Percentiles rank a stretch among this genome's conserved stretches.
Evolutionary conservation across 2,113 vertebrate species (phyloP).

Genomic region (Oreochromis niloticus): DNA sequence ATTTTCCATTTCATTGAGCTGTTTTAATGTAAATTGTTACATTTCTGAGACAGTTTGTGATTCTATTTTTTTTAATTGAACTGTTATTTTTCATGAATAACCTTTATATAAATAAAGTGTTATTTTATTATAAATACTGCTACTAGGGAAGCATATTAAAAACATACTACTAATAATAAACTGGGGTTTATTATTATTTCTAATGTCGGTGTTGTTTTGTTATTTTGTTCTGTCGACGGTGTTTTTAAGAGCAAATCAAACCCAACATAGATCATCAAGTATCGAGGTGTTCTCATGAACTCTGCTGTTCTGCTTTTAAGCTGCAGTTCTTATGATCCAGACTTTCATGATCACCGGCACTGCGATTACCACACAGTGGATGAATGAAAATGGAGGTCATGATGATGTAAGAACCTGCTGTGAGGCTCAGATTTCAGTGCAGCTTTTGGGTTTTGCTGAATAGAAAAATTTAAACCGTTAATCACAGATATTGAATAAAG

Average conservation of each 20-base stretch:
- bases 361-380: not conserved
- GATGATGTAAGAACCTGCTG: not conserved
- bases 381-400: not conserved
- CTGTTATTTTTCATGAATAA: rapidly evolving
- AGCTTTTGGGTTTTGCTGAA: not conserved
- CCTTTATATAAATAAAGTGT: not conserved
- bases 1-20: not conserved
- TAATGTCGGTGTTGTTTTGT: not conserved
- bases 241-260: not conserved
- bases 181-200: not conserved
- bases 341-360: not conserved
- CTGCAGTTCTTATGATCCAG: not conserved
- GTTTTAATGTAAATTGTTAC: not conserved
- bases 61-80: not conserved
- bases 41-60: not conserved
- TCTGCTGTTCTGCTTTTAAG: not conserved
- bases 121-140: not conserved
- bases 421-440: not conserved
- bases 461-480: not conserved
- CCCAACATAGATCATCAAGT: rapidly evolving
- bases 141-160: not conserved
- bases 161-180: rapidly evolving
- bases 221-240: not conserved
- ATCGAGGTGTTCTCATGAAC: not conserved
- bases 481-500: not conserved